These are phyloP conservation scores for Trichopria drosophilae DNA, from an alignment of 2,888 invertebrate species.

Conservation along the genomic window DNA sequence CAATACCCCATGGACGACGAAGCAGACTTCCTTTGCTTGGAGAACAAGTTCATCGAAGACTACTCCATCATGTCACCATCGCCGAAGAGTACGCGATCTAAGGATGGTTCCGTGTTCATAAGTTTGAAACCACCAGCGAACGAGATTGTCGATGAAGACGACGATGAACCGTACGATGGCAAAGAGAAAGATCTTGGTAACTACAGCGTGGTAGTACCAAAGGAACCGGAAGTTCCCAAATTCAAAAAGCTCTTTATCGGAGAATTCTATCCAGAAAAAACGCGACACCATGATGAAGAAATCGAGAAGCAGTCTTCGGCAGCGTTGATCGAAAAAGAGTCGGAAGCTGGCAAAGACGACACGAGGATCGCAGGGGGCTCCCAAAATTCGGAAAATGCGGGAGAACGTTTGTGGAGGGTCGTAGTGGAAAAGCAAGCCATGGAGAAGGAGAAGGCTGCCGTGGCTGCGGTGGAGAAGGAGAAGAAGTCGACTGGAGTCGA, in stretches of 20 bases:
- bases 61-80: too few species aligned
- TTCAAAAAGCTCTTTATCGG: slow-evolving; percentile 36
- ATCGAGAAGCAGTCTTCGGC: slow-evolving; percentile 13
- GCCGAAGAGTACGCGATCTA: too few species aligned
- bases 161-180: background rate
- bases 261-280: slow-evolving; percentile 43
- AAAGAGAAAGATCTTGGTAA: too few species aligned
- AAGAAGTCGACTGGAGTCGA: slow-evolving; percentile 28
- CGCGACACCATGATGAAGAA: slow-evolving; percentile 6
- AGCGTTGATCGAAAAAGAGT: slow-evolving; percentile 5
- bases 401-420: slow-evolving; percentile 42
- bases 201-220: background rate
- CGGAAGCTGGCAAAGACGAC: slow-evolving; percentile 8
- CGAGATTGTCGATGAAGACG: background rate
- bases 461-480: slow-evolving; percentile 33
- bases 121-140: too few species aligned
- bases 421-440: slow-evolving; percentile 40
- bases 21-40: slow-evolving; percentile 53
- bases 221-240: slow-evolving; percentile 1
- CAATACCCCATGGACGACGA: slow-evolving; percentile 47
- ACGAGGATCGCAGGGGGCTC: slow-evolving; percentile 9
- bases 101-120: too few species aligned
- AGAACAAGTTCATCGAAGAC: slow-evolving; percentile 50
- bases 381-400: slow-evolving; percentile 19
- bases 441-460: slow-evolving; percentile 31